Evolutionary conservation across 2,888 invertebrate species (phyloP), one percentile per base, ranked within the genome.

Genomic region (Pasiphila rectangulata): DNA sequence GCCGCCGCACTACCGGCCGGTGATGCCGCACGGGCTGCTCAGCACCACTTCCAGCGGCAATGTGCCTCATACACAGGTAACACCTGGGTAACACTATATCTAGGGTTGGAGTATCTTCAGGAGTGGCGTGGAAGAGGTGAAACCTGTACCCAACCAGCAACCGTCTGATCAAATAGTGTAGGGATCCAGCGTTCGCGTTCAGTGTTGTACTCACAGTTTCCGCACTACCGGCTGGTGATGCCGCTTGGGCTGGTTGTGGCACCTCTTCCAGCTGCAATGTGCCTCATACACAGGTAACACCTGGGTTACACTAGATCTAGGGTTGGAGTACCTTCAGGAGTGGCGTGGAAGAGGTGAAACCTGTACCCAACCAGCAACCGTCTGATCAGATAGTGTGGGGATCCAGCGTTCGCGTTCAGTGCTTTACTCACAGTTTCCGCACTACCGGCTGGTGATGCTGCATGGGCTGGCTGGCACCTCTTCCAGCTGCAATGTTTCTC

Each of bases 391-490:
- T n/a, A 72, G 78, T 69, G 79, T 83, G 64, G 83, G 86, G 49
- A 80, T 92, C 45, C 91, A 92, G 72, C 92, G 93, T 76, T 94
- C 94, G 59, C 93, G 93, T 57, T 94, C 94, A 17, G 95, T 94
- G 62, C 89, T 94, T 63, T 92, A 94, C 67, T 87, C 87, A 58
- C 91, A 91, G 64, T 86, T 87, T 59, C 88, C 85, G 51, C 86
- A 88, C 72, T 88, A 83, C 69, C 83, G 87, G 57, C 86, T 88
- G 53, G 83, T 83, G 59, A 72, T 84, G 81, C 86, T 82, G 47
- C 83, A 84, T 58, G 77, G 82, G 51, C 75, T 91, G 41, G 74
- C 91, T 65, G 90, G 90, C 66, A 92, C 92, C 48, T 86, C 91
- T n/a, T 92, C 92, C 38, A 90, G 92, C 55, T 91, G 92, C 7